A percentile compares a stretch with the other conserved stretches of the same genome.
Evolutionary conservation across 2,113 vertebrate species (phyloP).

Genomic region (Lagopus leucura): DNA sequence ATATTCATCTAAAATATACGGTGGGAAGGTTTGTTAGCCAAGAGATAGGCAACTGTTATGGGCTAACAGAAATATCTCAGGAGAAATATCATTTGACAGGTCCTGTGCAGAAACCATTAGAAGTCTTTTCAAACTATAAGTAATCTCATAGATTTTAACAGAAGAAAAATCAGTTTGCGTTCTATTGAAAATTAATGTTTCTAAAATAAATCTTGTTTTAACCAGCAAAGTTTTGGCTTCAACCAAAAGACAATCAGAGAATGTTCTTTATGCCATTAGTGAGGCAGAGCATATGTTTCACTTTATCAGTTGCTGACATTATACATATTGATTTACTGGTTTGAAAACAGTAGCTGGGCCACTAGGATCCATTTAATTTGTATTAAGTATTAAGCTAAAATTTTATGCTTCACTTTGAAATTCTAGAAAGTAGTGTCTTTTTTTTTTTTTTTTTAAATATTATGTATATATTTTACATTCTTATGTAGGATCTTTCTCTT

Average conservation of each 20-base stretch:
- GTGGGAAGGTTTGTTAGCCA: slow-evolving; percentile 41
- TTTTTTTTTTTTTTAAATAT: background rate
- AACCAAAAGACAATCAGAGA: slow-evolving; percentile 39
- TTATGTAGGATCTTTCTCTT: background rate
- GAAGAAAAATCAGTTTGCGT: slow-evolving; percentile 60
- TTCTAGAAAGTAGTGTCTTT: background rate
- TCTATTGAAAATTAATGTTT: slow-evolving; percentile 57
- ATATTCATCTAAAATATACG: background rate
- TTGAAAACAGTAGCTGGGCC: slow-evolving; percentile 19
- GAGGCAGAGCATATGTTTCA: slow-evolving; percentile 66
- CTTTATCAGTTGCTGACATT: slow-evolving; percentile 53
- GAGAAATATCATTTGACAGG: slow-evolving; percentile 30
- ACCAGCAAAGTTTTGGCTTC: slow-evolving; percentile 61
- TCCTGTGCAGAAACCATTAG: slow-evolving; percentile 54
- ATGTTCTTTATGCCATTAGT: slow-evolving; percentile 56
- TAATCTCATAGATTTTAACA: slow-evolving; percentile 55
- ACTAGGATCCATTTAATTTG: slow-evolving; percentile 24
- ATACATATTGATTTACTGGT: slow-evolving; percentile 45
- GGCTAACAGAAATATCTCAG: background rate
- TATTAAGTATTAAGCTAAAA: slow-evolving; percentile 25
- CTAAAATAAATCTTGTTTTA: slow-evolving; percentile 67
- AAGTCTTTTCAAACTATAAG: slow-evolving; percentile 49
- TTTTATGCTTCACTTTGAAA: slow-evolving; percentile 10
- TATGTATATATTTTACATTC: background rate
- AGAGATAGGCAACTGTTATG: background rate